A percentile compares a stretch with the other conserved stretches of the same genome.
phyloP scores from a whole-genome alignment of 2,797 vertebrate genomes.

The Tauraco hartlaubi region DNA sequence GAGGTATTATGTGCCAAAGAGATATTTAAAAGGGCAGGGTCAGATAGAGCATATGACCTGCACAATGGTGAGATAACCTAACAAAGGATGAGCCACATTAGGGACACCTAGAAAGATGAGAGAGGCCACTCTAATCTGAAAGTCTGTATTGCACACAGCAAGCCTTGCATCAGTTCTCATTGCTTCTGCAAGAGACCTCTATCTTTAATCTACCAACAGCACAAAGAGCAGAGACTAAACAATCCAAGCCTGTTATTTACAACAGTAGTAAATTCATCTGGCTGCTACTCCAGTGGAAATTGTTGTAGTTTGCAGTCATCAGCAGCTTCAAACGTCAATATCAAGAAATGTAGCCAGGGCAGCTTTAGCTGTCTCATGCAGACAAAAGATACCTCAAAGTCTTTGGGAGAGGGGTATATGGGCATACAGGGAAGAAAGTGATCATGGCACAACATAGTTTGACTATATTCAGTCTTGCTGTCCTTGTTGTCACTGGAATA shows the following conservation, averaged over 20 bases:
- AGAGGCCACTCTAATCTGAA: background rate
- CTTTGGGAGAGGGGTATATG: background rate
- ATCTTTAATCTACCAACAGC: background rate
- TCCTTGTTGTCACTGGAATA: background rate
- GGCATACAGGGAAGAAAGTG: background rate
- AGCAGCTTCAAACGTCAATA: background rate
- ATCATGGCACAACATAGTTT: background rate
- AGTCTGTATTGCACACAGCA: background rate
- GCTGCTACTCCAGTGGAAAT: background rate
- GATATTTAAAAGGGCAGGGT: background rate
- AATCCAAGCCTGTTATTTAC: slow-evolving; percentile 14
- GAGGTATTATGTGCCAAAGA: background rate
- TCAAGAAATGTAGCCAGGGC: background rate
- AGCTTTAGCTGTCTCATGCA: background rate
- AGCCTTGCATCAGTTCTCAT: slow-evolving; percentile 9
- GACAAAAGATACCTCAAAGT: background rate
- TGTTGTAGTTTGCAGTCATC: background rate
- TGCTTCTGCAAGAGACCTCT: background rate
- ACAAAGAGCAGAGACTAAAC: slow-evolving; percentile 28
- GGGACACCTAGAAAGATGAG: background rate
- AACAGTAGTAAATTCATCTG: slow-evolving; percentile 37
- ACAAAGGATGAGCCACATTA: background rate
- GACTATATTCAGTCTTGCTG: background rate
- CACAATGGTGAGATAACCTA: background rate
- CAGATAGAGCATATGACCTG: background rate